Conservation (phyloP, 2,888 invertebrate species). For the Drosophila kambysellisi region DNA sequence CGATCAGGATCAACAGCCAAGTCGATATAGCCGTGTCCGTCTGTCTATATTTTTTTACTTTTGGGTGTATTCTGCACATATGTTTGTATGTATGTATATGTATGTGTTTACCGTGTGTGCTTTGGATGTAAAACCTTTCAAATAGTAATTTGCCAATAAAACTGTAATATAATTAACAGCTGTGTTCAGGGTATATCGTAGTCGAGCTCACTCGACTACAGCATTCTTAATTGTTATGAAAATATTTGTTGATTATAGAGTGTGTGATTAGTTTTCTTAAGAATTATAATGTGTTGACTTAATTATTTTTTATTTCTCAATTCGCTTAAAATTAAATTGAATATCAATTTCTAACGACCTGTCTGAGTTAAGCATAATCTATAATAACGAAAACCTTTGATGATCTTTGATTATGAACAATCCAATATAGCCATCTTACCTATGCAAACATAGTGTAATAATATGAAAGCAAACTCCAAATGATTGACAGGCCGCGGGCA, state of each 20-base stretch:
- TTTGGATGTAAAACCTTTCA: no score
- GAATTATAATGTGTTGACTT: not conserved
- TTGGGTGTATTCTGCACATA: no score
- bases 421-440: not conserved
- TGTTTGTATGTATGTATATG: no score
- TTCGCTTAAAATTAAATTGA: not conserved
- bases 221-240: no score
- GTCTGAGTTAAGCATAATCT: not conserved
- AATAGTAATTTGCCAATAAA: no score
- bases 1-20: not conserved
- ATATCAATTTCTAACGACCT: not conserved
- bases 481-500: constrained; percentile 54
- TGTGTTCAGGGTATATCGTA: no score
- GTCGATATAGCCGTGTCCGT: not conserved
- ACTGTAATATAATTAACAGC: no score
- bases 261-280: not conserved
- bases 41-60: no score
- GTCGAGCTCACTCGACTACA: no score
- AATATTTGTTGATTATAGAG: no score
- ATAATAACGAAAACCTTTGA: not conserved
- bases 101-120: no score
- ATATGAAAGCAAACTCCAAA: constrained; percentile 29
- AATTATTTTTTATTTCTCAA: not conserved
- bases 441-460: constrained; percentile 1
- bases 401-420: not conserved